These are phyloP conservation scores for Simalia tracyae DNA, from an alignment of 2,797 vertebrate genomes.

Conservation along the genomic window DNA sequence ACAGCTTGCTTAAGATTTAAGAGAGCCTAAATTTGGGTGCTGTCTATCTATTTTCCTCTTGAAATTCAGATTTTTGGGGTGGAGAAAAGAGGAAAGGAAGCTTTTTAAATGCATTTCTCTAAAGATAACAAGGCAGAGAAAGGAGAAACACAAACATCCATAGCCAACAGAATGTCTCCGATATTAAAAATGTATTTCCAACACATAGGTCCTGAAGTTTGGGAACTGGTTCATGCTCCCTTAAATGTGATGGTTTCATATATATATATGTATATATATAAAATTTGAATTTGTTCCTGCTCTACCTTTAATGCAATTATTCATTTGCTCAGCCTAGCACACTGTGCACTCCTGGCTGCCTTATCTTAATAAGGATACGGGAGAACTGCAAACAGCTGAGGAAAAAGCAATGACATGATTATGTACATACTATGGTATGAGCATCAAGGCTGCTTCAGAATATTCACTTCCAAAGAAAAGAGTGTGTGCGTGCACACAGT, in stretches of 20 bases:
- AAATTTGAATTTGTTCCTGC: neutral
- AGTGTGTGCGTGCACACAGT: neutral
- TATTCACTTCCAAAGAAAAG: neutral
- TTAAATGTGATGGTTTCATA: conserved; percentile 18
- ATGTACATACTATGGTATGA: neutral
- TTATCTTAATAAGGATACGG: conserved; percentile 26
- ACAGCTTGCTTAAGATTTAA: neutral
- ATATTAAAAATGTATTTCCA: neutral
- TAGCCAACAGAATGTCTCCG: too few relatives aligned
- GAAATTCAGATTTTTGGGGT: too few relatives aligned
- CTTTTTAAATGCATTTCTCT: too few relatives aligned
- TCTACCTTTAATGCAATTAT: conserved; percentile 12
- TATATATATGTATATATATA: neutral
- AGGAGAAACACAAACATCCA: too few relatives aligned
- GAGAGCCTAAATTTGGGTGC: neutral
- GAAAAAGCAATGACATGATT: conserved; percentile 8
- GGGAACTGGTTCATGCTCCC: neutral
- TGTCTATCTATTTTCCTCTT: too few relatives aligned
- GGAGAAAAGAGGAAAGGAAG: too few relatives aligned
- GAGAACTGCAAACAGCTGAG: conserved; percentile 9
- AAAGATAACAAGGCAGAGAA: too few relatives aligned
- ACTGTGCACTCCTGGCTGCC: neutral
- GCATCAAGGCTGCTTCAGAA: neutral
- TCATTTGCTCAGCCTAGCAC: neutral
- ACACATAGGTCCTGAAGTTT: neutral